Evolutionary conservation across 1,140 invertebrate species (phyloP).

Genomic region (Drosophila setifemur): DNA sequence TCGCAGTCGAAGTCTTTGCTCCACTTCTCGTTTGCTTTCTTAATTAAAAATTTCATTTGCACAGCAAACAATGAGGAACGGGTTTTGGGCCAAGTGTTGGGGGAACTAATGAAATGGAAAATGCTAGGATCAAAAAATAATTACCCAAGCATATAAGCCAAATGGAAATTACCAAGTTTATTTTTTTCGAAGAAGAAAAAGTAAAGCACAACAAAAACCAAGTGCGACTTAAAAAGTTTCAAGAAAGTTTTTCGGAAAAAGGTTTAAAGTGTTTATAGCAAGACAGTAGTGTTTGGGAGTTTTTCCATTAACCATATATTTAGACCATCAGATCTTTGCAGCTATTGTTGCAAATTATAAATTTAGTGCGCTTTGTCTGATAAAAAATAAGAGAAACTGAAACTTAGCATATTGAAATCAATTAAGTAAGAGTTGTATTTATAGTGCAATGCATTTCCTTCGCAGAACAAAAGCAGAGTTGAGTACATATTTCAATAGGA

Average conservation of each 20-base stretch:
- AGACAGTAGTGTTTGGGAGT: no score
- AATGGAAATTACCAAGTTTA: slow-evolving; percentile 19
- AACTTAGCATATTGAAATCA: background rate
- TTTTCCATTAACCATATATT: no score
- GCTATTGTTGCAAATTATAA: background rate
- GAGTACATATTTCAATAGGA: background rate
- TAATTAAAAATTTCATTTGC: slow-evolving; percentile 51
- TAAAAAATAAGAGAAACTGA: background rate
- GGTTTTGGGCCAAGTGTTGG: no score
- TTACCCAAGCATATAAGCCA: slow-evolving; percentile 21
- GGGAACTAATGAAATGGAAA: slow-evolving; percentile 55
- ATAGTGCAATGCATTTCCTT: background rate
- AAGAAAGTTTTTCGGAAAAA: background rate
- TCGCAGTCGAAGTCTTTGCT: slow-evolving; percentile 21
- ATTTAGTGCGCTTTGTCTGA: background rate
- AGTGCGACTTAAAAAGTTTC: background rate
- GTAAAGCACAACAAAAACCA: background rate
- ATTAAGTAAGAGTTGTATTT: no score
- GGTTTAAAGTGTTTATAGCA: no score
- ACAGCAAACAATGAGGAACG: slow-evolving; percentile 33
- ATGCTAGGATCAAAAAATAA: slow-evolving; percentile 30
- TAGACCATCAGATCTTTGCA: no score
- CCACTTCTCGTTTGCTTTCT: slow-evolving; percentile 30
- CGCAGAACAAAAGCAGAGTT: background rate
- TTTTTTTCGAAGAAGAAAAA: background rate